Evolutionary conservation across 2,113 vertebrate species (phyloP).

Genomic region (Gobius niger): DNA sequence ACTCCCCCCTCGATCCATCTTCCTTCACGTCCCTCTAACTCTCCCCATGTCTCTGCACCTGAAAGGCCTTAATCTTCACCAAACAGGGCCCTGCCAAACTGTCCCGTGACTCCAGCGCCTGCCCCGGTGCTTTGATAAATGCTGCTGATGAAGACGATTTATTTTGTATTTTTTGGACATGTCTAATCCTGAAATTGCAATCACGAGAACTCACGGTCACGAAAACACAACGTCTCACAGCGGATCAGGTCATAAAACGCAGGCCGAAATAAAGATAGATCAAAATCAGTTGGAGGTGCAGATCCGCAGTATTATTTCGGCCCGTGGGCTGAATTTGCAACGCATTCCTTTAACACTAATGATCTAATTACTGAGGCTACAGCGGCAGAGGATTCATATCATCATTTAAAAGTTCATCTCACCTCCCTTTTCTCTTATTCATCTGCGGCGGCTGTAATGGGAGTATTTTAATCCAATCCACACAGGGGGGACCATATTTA

Average conservation of each 20-base stretch:
- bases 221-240: too few relatives aligned
- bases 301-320: slow-evolving; percentile 36
- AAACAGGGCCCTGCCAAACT: slow-evolving; percentile 65
- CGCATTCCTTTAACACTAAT: slow-evolving; percentile 60
- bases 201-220: too few relatives aligned
- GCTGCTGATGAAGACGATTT: too few relatives aligned
- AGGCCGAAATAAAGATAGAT: too few relatives aligned
- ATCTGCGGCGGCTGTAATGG: slow-evolving; percentile 56
- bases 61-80: slow-evolving; percentile 72
- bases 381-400: slow-evolving; percentile 58
- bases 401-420: slow-evolving; percentile 72
- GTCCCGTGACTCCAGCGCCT: slow-evolving; percentile 28
- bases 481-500: slow-evolving; percentile 61
- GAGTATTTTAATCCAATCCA: slow-evolving; percentile 69
- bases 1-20: slow-evolving; percentile 66
- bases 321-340: slow-evolving; percentile 60
- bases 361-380: slow-evolving; percentile 60
- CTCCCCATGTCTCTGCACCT: slow-evolving; percentile 42
- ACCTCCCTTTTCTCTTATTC: slow-evolving; percentile 40
- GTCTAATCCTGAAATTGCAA: too few relatives aligned
- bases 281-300: slow-evolving; percentile 17
- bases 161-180: too few relatives aligned
- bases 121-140: too few relatives aligned
- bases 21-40: slow-evolving; percentile 67
- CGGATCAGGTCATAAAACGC: too few relatives aligned